Evolutionary conservation across 30 jellyfish, hydroid and myxozoan species (phyloP).

Genomic region (Mastigias papua): DNA sequence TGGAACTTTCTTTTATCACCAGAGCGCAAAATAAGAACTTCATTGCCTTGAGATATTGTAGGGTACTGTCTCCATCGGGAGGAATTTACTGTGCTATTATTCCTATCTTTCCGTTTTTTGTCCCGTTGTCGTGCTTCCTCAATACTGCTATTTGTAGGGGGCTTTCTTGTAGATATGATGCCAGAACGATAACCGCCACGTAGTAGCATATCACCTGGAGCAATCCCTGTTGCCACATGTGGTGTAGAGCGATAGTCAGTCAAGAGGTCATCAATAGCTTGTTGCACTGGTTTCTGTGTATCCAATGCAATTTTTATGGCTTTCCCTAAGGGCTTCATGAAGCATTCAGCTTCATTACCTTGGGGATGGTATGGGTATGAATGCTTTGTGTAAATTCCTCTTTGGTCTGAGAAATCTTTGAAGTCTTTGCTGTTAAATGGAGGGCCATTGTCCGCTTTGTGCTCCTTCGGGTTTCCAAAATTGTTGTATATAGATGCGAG

Average conservation of each 20-base stretch:
- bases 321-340: constrained; percentile 72
- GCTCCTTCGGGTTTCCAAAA: constrained; percentile 67
- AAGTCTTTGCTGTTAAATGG: constrained; percentile 58
- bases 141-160: not conserved
- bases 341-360: constrained; percentile 59
- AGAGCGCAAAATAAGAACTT: constrained; percentile 12
- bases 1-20: constrained; percentile 1
- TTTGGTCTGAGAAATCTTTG: constrained; percentile 17
- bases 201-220: constrained; percentile 61
- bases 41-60: constrained; percentile 27
- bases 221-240: constrained; percentile 51
- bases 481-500: constrained; percentile 34
- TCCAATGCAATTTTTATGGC: constrained; percentile 30
- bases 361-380: constrained; percentile 66
- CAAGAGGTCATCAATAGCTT: constrained; percentile 24
- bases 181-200: constrained; percentile 51
- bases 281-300: not conserved
- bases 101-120: not conserved
- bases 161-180: constrained; percentile 8
- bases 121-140: constrained; percentile 4
- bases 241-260: constrained; percentile 34
- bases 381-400: constrained; percentile 39
- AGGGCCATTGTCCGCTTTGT: constrained; percentile 75
- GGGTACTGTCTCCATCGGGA: constrained; percentile 20
- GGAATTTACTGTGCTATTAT: not conserved